Evolutionary conservation across 2,797 vertebrate genomes (phyloP).

Genomic region (Dermochelys coriacea): DNA sequence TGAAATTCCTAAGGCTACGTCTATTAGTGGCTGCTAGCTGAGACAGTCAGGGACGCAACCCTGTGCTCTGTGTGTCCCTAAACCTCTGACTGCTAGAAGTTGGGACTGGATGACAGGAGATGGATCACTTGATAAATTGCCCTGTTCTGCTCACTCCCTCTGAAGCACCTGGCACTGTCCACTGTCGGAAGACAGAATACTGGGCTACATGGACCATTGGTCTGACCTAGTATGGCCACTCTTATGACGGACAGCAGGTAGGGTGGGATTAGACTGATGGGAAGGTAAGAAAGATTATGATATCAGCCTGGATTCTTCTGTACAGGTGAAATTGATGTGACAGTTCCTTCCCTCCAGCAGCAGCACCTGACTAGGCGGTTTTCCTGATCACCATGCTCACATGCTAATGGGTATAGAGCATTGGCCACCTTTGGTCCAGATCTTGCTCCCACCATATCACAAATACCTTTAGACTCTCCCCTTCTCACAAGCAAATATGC

Average conservation of each 20-base stretch:
- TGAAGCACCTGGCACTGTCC: background rate
- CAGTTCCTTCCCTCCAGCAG: constrained; percentile 51
- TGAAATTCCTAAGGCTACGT: background rate
- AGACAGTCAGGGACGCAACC: background rate
- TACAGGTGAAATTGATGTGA: constrained; percentile 31
- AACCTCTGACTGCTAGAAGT: background rate
- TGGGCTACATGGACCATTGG: background rate
- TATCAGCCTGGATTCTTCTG: constrained; percentile 52
- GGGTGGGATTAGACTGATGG: constrained; percentile 61
- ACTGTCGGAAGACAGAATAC: background rate
- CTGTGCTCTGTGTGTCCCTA: background rate
- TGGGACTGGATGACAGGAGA: background rate
- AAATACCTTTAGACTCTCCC: background rate
- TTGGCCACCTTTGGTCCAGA: background rate
- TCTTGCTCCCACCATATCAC: background rate
- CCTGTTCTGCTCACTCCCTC: background rate
- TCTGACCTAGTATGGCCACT: background rate
- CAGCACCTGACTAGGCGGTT: constrained; percentile 9
- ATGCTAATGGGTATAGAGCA: background rate
- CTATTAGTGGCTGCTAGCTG: background rate
- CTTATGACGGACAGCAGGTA: constrained; percentile 65
- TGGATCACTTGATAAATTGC: background rate
- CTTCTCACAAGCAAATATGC: background rate
- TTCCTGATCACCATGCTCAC: constrained; percentile 11
- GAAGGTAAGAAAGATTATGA: constrained; percentile 39